A percentile compares a stretch with the other conserved stretches of the same genome.
phyloP scores from a whole-genome alignment of 2,888 invertebrate species.

The Nomada flava region DNA sequence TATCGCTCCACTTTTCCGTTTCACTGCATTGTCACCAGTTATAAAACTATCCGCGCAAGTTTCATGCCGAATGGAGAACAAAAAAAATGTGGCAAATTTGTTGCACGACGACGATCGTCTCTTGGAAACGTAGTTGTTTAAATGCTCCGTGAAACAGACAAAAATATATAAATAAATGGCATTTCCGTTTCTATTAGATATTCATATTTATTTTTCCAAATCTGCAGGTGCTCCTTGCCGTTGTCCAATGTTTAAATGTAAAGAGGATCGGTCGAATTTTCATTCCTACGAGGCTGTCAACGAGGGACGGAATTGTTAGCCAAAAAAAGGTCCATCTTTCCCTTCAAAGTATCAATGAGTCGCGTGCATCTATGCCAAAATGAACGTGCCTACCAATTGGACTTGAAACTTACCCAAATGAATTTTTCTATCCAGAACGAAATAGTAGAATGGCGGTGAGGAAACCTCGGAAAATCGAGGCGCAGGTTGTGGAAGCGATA shows the following conservation, averaged over 20 bases:
- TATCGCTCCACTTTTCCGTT: constrained; percentile 14
- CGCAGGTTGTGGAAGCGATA: constrained; percentile 80
- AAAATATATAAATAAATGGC: constrained; percentile 1
- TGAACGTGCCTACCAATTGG: neutral
- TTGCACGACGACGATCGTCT: constrained; percentile 48
- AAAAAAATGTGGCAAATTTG: neutral
- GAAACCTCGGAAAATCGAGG: constrained; percentile 76
- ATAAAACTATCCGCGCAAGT: neutral
- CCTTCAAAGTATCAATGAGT: neutral
- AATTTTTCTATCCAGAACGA: neutral
- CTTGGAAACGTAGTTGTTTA: constrained; percentile 52
- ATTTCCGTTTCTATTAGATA: neutral
- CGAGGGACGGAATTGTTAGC: neutral
- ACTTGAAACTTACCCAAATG: neutral
- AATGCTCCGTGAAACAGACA: neutral
- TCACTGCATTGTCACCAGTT: constrained; percentile 13
- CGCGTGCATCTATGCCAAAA: neutral
- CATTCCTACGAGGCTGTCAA: neutral
- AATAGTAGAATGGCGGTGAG: constrained; percentile 42
- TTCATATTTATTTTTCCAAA: neutral
- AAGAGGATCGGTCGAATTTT: no score
- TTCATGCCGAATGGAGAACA: neutral
- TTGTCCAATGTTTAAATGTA: no score
- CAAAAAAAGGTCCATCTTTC: no score
- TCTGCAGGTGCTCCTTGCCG: no score